Evolutionary conservation across 2,797 vertebrate species (phyloP).

Genomic region (Epinephelus coioides): DNA sequence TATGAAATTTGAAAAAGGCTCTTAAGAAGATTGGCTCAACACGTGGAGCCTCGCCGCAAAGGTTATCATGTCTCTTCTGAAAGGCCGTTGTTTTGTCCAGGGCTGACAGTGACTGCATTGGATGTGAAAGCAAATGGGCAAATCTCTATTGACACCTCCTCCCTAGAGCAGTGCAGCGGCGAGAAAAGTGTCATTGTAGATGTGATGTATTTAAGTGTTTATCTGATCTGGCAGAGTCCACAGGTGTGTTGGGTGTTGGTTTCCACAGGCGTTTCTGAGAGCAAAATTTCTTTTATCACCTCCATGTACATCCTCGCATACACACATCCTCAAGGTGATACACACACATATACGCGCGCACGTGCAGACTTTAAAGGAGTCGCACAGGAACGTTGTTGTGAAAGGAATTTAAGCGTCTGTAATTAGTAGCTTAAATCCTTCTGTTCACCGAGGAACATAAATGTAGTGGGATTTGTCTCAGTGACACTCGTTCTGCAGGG

Average conservation of each 20-base stretch:
- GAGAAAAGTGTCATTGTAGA: slow-evolving; percentile 67
- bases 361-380: slow-evolving; percentile 25
- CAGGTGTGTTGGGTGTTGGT: slow-evolving; percentile 72
- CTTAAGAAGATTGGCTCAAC: slow-evolving; percentile 38
- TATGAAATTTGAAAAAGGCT: slow-evolving; percentile 49
- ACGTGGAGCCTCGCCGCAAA: slow-evolving; percentile 32
- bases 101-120: slow-evolving; percentile 62
- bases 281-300: slow-evolving; percentile 53
- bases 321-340: slow-evolving; percentile 34
- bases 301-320: slow-evolving; percentile 21
- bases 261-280: slow-evolving; percentile 54
- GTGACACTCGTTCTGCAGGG: slow-evolving; percentile 55
- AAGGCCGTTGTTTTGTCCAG: slow-evolving; percentile 38
- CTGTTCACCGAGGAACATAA: slow-evolving; percentile 55
- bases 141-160: slow-evolving; percentile 73
- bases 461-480: slow-evolving; percentile 59
- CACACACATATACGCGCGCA: background rate
- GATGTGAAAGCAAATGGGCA: slow-evolving; percentile 65
- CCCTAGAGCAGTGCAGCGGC: slow-evolving; percentile 50
- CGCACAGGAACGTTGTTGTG: slow-evolving; percentile 29
- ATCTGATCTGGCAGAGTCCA: slow-evolving; percentile 74
- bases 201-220: slow-evolving; percentile 76
- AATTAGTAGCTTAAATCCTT: slow-evolving; percentile 65
- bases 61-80: slow-evolving; percentile 46
- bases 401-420: slow-evolving; percentile 52